Evolutionary conservation across 1,140 invertebrate species (phyloP), one percentile per base, ranked within the genome.

Genomic region (Probaryconus sp.): DNA sequence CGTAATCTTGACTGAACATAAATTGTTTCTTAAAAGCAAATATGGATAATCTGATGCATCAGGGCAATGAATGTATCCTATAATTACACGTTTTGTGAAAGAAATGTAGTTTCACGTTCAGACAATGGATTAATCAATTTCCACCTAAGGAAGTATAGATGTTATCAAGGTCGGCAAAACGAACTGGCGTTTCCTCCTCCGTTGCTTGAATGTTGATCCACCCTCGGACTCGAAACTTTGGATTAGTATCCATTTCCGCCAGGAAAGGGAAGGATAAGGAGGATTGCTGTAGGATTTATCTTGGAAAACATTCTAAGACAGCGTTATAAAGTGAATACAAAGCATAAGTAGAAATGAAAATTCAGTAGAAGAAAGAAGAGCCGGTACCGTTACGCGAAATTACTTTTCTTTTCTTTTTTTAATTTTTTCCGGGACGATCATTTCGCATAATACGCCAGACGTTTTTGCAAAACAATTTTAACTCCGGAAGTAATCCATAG

Each of bases 181-280:
- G 73, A 76, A 78, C 72, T 37, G 43, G 64, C 30, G 35, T 56
- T 74, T 58, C 42, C 33, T 58, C 42, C 33, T 33, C 18, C 31
- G 53, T 70, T 26, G 60, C 16, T 53, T 55, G 68, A 79, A 73
- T 63, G 64, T 60, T 77, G 77, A 80, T 80, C 76, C 69, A 42
- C 55, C 78, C 70, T 61, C 48, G 45, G 55, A 77, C 63, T 74
- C 37, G 40, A 79, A 80, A 76, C 77, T 77, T 16, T 21, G 50
- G 79, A 83, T 83, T 83, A 81, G 78, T 83, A 79, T 81, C 79
- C 69, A 83, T 81, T 81, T 82, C 76, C 72, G 70, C 35, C 11
- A 45, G 50, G 67, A 20, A 77, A 48, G 42, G 60, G 48, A 75
- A 65, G 68, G 73, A 64, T 71, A 56, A 68, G 40, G 50, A 71